Percentiles rank a stretch among this genome's conserved stretches.
These are phyloP conservation scores for Eupithecia subfuscata DNA, from an alignment of 2,888 invertebrate species.

Conservation along the genomic window DNA sequence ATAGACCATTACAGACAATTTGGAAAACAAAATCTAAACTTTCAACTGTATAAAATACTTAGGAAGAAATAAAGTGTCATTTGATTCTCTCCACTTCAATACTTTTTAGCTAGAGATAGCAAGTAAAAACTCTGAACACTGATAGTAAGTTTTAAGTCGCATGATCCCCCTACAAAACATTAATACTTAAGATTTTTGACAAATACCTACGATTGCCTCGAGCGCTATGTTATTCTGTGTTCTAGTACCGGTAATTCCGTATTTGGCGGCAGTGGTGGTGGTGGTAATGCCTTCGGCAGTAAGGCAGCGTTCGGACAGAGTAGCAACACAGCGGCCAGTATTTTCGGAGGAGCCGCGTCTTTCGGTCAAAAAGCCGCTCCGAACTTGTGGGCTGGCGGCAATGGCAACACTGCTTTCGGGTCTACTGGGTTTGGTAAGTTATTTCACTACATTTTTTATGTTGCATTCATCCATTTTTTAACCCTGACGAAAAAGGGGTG, in stretches of 20 bases:
- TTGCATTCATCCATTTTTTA: no score
- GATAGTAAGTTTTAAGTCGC: neutral
- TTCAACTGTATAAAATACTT: neutral
- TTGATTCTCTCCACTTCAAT: neutral
- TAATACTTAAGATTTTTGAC: neutral
- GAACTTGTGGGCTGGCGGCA: constrained; percentile 61
- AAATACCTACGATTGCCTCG: neutral
- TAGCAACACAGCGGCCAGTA: constrained; percentile 61
- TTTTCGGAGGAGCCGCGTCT: constrained; percentile 66
- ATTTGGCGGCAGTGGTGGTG: constrained; percentile 57
- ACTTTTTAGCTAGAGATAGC: neutral
- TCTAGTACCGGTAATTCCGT: constrained; percentile 62
- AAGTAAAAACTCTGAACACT: neutral
- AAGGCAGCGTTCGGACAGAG: constrained; percentile 70
- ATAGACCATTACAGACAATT: no score
- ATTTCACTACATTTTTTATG: neutral
- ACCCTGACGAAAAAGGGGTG: neutral
- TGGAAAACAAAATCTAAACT: neutral
- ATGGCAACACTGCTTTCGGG: neutral
- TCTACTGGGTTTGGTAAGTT: constrained; percentile 64
- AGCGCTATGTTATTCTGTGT: neutral
- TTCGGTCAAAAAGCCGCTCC: constrained; percentile 61
- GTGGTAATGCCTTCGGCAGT: constrained; percentile 63
- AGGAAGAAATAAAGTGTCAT: neutral
- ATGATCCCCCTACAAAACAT: neutral